Conservation (phyloP, 2,888 invertebrate species). For the Automeris io region DNA sequence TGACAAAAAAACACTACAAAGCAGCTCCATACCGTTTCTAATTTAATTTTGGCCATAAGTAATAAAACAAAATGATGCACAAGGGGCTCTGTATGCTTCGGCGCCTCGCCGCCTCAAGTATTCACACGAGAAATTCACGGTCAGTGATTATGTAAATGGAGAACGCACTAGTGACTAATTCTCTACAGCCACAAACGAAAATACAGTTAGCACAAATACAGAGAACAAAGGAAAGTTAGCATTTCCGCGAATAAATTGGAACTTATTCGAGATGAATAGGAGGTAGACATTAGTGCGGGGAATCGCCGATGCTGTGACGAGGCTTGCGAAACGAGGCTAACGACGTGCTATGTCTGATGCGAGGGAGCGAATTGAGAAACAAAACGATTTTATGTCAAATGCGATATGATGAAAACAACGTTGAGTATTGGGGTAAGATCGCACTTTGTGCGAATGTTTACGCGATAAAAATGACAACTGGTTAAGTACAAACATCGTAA, state of each 20-base stretch:
- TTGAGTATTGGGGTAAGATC: no score
- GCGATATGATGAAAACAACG: constrained; percentile 15
- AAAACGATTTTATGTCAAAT: constrained; percentile 16
- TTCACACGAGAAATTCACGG: constrained; percentile 75
- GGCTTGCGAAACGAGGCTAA: constrained; percentile 32
- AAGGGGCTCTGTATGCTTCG: constrained; percentile 43
- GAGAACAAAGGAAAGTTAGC: constrained; percentile 31
- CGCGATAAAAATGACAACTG: no score
- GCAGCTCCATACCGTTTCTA: constrained; percentile 39
- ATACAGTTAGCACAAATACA: constrained; percentile 36
- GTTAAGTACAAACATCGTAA: no score
- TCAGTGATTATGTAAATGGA: constrained; percentile 70
- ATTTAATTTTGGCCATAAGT: constrained; percentile 58
- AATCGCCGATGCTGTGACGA: constrained; percentile 18
- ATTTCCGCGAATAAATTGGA: constrained; percentile 18
- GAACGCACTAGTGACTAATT: constrained; percentile 53
- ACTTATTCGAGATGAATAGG: constrained; percentile 13
- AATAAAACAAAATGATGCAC: constrained; percentile 41
- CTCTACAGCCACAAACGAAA: constrained; percentile 35
- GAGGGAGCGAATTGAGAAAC: constrained; percentile 15
- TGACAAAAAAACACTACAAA: constrained; percentile 15
- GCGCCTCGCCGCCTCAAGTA: constrained; percentile 33
- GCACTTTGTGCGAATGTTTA: no score
- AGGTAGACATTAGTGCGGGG: constrained; percentile 17
- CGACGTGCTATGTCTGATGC: constrained; percentile 19